Evolutionary conservation across 2,888 invertebrate genomes (phyloP).

Genomic region (Meiosimyza decipiens): DNA sequence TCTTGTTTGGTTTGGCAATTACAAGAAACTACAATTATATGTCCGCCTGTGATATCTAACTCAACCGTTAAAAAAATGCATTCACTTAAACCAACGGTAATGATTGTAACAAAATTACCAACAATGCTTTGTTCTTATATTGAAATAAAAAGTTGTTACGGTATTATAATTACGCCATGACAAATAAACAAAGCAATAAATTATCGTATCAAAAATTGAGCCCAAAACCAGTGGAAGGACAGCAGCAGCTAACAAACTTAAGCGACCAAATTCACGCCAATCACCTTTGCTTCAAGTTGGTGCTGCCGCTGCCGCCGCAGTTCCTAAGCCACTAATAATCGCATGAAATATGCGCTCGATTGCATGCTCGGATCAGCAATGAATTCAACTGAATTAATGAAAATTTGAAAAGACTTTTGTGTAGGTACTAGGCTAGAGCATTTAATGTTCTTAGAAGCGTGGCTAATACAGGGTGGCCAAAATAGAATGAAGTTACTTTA

Average conservation of each 20-base stretch:
- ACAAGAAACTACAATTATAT: too few species aligned
- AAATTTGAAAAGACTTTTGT: too few species aligned
- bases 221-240: neutral
- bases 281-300: conserved; percentile 18
- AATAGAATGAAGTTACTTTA: too few species aligned
- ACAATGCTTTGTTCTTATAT: too few species aligned
- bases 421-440: too few species aligned
- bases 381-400: conserved; percentile 8
- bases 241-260: neutral
- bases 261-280: conserved; percentile 24
- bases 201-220: conserved; percentile 55
- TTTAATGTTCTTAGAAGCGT: too few species aligned
- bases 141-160: conserved; percentile 44
- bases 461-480: too few species aligned
- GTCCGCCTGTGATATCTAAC: too few species aligned
- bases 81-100: too few species aligned
- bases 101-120: too few species aligned
- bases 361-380: conserved; percentile 30
- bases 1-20: too few species aligned
- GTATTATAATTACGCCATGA: conserved; percentile 53
- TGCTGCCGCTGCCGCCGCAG: conserved; percentile 44
- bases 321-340: conserved; percentile 37
- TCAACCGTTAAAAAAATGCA: too few species aligned
- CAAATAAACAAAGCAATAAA: conserved; percentile 57
- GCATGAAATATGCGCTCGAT: conserved; percentile 34